Percentiles rank a stretch among this genome's conserved stretches.
phyloP scores from a whole-genome alignment of 2,797 vertebrate genomes.

The Dendrocincla fuliginosa region DNA sequence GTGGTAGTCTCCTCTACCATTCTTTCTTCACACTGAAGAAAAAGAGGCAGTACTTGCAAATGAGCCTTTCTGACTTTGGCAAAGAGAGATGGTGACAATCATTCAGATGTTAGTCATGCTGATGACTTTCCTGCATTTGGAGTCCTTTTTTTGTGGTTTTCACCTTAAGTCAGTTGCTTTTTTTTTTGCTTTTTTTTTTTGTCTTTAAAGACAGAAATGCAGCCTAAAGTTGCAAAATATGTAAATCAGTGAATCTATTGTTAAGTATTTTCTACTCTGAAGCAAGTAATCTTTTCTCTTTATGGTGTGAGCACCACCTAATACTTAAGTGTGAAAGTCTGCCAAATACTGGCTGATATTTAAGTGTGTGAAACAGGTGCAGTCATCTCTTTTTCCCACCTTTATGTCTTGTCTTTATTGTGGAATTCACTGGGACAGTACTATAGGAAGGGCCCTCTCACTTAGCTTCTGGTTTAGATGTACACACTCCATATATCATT shows the following conservation, averaged over 20 bases:
- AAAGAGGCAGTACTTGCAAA: neutral
- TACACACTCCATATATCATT: neutral
- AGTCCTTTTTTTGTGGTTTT: neutral
- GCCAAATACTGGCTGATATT: neutral
- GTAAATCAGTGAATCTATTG: neutral
- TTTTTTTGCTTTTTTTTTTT: neutral
- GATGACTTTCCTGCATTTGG: neutral
- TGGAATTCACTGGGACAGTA: neutral
- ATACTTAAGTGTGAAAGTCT: neutral
- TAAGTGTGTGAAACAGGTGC: neutral
- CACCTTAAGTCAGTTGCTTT: neutral
- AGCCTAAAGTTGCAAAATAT: neutral
- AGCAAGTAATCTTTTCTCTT: neutral
- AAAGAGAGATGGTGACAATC: neutral
- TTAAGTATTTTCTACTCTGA: neutral
- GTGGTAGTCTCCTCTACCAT: neutral
- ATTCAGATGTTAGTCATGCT: neutral
- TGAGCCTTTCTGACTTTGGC: neutral
- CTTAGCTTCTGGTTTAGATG: neutral
- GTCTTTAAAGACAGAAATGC: neutral
- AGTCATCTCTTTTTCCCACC: neutral
- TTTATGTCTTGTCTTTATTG: neutral
- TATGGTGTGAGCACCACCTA: neutral
- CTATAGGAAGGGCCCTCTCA: fast-evolving
- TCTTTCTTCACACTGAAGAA: neutral